Percentiles rank a stretch among this genome's conserved stretches.
phyloP scores from a whole-genome alignment of 2,888 invertebrate species.

The Quadroppia sp. region DNA sequence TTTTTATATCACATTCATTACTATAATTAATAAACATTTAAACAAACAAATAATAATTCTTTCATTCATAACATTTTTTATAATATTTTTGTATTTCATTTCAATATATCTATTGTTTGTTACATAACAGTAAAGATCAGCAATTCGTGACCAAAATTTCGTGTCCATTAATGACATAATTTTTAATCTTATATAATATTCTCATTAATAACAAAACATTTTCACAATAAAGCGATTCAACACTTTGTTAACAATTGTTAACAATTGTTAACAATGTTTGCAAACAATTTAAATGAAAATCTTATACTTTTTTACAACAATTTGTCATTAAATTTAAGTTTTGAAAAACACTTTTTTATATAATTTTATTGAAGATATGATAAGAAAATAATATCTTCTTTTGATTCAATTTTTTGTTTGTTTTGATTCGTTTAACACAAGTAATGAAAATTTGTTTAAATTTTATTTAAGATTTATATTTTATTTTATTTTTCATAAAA shows the following conservation, averaged over 20 bases:
- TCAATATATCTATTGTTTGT: not conserved
- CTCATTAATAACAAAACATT: not conserved
- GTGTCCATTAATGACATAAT: slow-evolving; percentile 5
- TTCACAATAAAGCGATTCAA: not conserved
- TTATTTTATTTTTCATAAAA: too few relatives aligned
- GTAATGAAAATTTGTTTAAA: too few relatives aligned
- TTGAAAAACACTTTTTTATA: not conserved
- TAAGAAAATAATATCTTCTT: not conserved
- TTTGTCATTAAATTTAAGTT: not conserved
- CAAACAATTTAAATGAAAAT: not conserved
- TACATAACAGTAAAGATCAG: not conserved
- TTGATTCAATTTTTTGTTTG: not conserved
- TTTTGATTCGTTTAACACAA: too few relatives aligned
- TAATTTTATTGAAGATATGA: too few relatives aligned
- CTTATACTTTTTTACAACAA: not conserved
- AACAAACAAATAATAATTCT: not conserved
- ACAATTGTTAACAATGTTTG: not conserved
- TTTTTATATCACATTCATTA: too few relatives aligned
- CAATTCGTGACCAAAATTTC: slow-evolving; percentile 4
- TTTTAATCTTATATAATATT: not conserved
- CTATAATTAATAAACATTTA: too few relatives aligned
- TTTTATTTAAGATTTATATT: too few relatives aligned
- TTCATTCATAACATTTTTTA: not conserved
- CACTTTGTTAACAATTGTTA: not conserved
- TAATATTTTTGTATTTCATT: not conserved